Evolutionary conservation across 2,888 invertebrate genomes (phyloP).

Genomic region (Eupithecia subumbrata): DNA sequence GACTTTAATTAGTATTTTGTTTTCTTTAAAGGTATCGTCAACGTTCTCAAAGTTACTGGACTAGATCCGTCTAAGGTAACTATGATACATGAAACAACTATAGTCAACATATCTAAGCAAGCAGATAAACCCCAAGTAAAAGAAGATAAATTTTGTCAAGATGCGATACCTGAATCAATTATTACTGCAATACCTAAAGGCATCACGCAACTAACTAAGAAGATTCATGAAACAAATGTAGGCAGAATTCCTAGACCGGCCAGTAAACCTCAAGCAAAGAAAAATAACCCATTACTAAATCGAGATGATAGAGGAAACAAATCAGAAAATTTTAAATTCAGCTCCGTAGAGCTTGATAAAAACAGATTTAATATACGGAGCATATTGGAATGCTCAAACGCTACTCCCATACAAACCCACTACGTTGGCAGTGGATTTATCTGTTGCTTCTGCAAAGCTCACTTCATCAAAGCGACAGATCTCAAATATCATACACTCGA

Average conservation of each 20-base stretch:
- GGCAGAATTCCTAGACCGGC: not conserved
- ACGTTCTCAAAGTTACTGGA: conserved; percentile 17
- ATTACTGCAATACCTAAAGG: not conserved
- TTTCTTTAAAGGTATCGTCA: conserved; percentile 31
- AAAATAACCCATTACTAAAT: not conserved
- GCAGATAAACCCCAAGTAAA: not conserved
- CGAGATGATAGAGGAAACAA: not conserved
- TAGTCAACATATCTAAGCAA: not conserved
- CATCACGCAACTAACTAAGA: not conserved
- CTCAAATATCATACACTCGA: conserved; percentile 58
- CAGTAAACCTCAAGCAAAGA: not conserved
- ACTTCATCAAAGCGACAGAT: conserved; percentile 54
- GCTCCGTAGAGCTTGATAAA: not conserved
- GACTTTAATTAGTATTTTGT: conserved; percentile 19
- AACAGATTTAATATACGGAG: conserved; percentile 3
- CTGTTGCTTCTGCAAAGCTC: conserved; percentile 59
- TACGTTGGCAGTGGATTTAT: conserved; percentile 53
- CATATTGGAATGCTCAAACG: conserved; percentile 52
- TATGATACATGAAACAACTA: not conserved
- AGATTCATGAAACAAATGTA: not conserved
- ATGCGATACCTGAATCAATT: not conserved
- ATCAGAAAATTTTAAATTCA: not conserved
- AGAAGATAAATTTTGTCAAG: not conserved
- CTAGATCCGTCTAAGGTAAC: conserved; percentile 4
- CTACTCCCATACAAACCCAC: conserved; percentile 55